Percentiles rank a stretch among this genome's conserved stretches.
These are phyloP conservation scores for Forbesichthys agassizii DNA, from an alignment of 2,113 vertebrate genomes.

Conservation along the genomic window DNA sequence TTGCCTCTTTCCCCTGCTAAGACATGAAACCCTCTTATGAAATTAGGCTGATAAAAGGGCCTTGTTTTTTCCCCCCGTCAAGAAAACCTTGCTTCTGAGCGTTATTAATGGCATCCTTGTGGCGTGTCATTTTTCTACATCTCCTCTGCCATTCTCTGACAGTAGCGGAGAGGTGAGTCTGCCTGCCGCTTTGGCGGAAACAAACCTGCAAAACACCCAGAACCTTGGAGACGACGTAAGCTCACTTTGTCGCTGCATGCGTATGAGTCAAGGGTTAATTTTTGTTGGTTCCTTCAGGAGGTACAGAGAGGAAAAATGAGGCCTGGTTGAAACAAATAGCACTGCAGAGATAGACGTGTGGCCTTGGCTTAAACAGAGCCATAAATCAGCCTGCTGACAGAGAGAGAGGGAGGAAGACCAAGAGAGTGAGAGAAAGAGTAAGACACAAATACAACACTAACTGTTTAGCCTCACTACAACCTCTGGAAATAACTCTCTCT, in stretches of 20 bases:
- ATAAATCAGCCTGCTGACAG: slow-evolving; percentile 81
- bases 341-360: slow-evolving; percentile 77
- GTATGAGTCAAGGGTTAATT: slow-evolving; percentile 69
- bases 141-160: slow-evolving; percentile 41
- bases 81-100: slow-evolving; percentile 76
- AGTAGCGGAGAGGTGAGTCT: slow-evolving; percentile 38
- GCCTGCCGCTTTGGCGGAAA: slow-evolving; percentile 50
- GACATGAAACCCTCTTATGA: slow-evolving; percentile 72
- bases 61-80: slow-evolving; percentile 74
- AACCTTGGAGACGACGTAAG: slow-evolving; percentile 48
- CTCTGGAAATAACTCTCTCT: slow-evolving; percentile 23
- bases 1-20: slow-evolving; percentile 66
- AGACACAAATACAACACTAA: slow-evolving; percentile 59
- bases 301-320: slow-evolving; percentile 71
- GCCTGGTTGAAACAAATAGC: slow-evolving; percentile 82
- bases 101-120: slow-evolving; percentile 80
- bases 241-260: slow-evolving; percentile 34
- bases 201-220: slow-evolving; percentile 36
- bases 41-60: slow-evolving; percentile 77
- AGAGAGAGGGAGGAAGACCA: slow-evolving; percentile 30
- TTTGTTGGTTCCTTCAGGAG: slow-evolving; percentile 65
- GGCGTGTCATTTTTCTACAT: slow-evolving; percentile 75
- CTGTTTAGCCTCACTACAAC: slow-evolving; percentile 37
- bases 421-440: slow-evolving; percentile 46
- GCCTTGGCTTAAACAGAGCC: slow-evolving; percentile 86